Conservation (phyloP, 1,140 invertebrate species). For the Nautilus pompilius region DNA sequence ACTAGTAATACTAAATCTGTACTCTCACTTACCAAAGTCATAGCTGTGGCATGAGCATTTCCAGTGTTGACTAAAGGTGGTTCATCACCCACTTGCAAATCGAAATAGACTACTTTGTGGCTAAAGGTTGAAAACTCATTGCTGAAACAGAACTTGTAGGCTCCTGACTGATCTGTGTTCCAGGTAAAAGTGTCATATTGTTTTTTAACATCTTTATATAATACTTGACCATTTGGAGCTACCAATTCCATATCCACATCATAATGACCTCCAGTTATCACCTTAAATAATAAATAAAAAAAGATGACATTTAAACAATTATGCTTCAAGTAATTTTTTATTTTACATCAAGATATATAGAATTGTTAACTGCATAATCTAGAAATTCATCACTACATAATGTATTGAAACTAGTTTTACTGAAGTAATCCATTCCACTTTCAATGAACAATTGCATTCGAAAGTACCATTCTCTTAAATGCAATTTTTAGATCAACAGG, state of each 20-base stretch:
- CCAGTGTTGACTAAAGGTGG: slow-evolving; percentile 73
- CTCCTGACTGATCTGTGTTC: slow-evolving; percentile 70
- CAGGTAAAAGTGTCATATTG: slow-evolving; percentile 93
- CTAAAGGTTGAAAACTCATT: slow-evolving; percentile 99
- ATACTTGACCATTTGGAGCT: slow-evolving; percentile 80
- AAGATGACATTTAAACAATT: slow-evolving; percentile 4
- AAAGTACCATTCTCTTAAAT: background rate
- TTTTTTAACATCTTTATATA: slow-evolving; percentile 90
- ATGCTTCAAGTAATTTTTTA: background rate
- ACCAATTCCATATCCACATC: slow-evolving; percentile 94
- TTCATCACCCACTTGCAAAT: slow-evolving; percentile 94
- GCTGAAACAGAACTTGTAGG: slow-evolving; percentile 90
- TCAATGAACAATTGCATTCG: background rate
- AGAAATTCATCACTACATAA: background rate
- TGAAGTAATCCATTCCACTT: background rate
- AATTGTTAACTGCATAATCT: background rate
- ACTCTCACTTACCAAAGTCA: slow-evolving; percentile 78
- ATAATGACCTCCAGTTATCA: slow-evolving; percentile 97
- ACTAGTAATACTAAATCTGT: too few species aligned
- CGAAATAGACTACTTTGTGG: slow-evolving; percentile 99
- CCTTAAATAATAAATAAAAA: slow-evolving; percentile 62
- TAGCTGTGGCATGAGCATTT: slow-evolving; percentile 78
- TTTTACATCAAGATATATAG: background rate
- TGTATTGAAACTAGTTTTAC: background rate
- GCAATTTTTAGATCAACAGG: too few species aligned